Evolutionary conservation across 2,113 vertebrate species (phyloP).

Genomic region (Podarcis cretensis): DNA sequence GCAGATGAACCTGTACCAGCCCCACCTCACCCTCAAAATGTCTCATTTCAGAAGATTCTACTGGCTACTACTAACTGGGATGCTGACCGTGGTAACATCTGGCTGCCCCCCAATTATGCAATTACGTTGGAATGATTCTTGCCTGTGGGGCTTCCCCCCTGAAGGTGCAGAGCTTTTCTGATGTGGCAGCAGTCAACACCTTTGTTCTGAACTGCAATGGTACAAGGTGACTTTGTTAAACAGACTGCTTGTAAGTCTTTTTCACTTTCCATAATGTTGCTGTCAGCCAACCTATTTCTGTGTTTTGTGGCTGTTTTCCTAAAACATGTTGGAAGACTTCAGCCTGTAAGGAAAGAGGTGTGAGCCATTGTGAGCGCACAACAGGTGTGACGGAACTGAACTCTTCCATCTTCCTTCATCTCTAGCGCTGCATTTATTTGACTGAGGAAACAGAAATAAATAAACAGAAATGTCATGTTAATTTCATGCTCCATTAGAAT

Average conservation of each 20-base stretch:
- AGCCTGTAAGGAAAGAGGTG: not conserved
- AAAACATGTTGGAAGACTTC: not conserved
- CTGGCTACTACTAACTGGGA: no score
- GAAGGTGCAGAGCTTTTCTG: no score
- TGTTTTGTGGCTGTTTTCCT: not conserved
- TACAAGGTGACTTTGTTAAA: not conserved
- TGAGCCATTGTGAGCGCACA: not conserved
- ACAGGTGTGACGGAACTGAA: not conserved
- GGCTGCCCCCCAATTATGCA: no score
- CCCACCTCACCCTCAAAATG: no score
- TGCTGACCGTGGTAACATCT: no score
- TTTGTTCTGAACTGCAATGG: not conserved
- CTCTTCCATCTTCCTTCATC: not conserved
- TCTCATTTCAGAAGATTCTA: no score
- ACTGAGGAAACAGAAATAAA: not conserved
- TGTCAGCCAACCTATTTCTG: not conserved
- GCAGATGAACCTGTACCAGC: no score
- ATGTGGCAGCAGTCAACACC: not conserved
- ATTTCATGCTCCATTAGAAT: conserved; percentile 31
- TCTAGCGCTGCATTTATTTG: conserved; percentile 10
- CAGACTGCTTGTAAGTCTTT: not conserved
- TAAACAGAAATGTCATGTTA: conserved; percentile 26
- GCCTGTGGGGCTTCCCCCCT: no score
- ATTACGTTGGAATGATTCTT: no score
- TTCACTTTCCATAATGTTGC: not conserved